phyloP scores from a whole-genome alignment of 2,797 vertebrate genomes.

The Dromococcyx pavoninus region DNA sequence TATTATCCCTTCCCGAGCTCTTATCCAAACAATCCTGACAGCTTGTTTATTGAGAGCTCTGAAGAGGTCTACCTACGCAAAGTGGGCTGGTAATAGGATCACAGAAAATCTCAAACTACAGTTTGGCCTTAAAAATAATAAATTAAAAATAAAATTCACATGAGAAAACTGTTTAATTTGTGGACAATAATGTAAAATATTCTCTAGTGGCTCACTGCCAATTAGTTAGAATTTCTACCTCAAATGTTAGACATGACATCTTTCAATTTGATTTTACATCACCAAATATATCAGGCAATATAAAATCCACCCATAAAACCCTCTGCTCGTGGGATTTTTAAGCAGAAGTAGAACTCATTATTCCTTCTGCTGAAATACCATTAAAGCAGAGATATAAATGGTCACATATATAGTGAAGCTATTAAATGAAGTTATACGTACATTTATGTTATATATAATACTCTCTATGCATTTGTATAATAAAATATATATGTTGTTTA shows the following conservation, averaged over 20 bases:
- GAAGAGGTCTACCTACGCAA: constrained; percentile 15
- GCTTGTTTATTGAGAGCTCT: constrained; percentile 55
- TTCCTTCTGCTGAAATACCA: background rate
- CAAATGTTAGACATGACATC: background rate
- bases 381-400: background rate
- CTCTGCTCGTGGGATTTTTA: background rate
- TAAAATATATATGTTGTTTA: background rate
- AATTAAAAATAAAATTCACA: background rate
- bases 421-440: background rate
- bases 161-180: background rate
- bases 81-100: constrained; percentile 48
- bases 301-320: background rate
- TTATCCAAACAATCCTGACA: constrained; percentile 71
- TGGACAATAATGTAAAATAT: background rate
- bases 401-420: background rate
- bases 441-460: background rate
- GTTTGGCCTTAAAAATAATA: constrained; percentile 10
- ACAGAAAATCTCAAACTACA: background rate
- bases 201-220: background rate
- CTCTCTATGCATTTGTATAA: background rate
- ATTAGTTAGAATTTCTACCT: background rate
- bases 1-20: constrained; percentile 46
- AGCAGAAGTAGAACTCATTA: background rate
- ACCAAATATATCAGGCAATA: background rate
- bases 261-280: background rate